Conservation (phyloP, 2,113 vertebrate genomes). For the Coracopsis vasa region DNA sequence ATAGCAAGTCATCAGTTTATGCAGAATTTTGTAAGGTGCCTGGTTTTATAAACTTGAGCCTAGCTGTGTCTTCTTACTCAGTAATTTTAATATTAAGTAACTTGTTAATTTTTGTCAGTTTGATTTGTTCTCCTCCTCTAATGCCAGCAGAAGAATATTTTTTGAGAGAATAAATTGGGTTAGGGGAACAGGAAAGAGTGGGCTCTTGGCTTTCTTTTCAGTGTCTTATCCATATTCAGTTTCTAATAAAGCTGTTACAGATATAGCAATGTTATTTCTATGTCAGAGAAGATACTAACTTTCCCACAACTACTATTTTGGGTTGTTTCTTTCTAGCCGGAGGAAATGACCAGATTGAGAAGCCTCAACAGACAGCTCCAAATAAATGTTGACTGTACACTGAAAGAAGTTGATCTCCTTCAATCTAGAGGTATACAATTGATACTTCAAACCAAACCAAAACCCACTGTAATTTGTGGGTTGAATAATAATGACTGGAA, state of each 20-base stretch:
- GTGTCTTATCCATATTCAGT: background rate
- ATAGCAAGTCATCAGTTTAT: background rate
- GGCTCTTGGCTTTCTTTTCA: background rate
- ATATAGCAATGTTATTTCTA: background rate
- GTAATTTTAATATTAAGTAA: background rate
- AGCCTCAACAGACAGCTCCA: conserved; percentile 95
- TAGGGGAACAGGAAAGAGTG: background rate
- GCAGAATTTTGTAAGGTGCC: background rate
- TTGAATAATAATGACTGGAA: accelerated
- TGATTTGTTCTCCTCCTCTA: background rate
- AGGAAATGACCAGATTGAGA: conserved; percentile 97
- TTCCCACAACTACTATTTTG: conserved; percentile 70
- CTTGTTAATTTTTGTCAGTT: background rate
- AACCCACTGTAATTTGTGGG: background rate
- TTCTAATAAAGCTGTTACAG: background rate
- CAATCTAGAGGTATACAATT: conserved; percentile 88
- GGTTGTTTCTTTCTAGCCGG: conserved; percentile 82
- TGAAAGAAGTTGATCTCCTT: conserved; percentile 97
- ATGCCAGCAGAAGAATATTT: background rate
- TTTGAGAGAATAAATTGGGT: background rate
- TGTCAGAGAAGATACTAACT: conserved; percentile 57
- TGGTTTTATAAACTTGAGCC: background rate
- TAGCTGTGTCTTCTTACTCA: background rate
- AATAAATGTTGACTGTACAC: conserved; percentile 98
- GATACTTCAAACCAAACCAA: background rate